phyloP scores from a whole-genome alignment of 2,113 vertebrate species.

The Labeo catla region DNA sequence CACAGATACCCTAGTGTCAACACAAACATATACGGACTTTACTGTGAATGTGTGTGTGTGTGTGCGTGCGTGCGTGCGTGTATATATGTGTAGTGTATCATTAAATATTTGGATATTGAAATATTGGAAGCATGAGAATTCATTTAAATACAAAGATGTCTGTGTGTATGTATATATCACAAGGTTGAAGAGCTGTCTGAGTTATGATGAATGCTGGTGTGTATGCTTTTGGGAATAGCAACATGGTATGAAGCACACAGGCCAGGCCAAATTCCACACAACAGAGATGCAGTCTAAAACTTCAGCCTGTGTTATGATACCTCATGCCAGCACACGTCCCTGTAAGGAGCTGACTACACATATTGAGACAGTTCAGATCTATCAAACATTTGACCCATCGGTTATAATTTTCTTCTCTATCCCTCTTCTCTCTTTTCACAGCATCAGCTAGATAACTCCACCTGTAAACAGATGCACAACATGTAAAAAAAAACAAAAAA shows the following conservation, averaged over 20 bases:
- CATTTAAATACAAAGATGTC: constrained; percentile 46
- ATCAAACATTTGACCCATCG: constrained; percentile 69
- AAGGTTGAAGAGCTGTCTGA: constrained; percentile 26
- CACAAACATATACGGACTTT: constrained; percentile 82
- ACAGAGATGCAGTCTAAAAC: constrained; percentile 18
- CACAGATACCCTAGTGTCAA: constrained; percentile 80
- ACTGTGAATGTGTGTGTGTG: constrained; percentile 71
- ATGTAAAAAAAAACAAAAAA: background rate
- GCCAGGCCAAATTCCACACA: constrained; percentile 33
- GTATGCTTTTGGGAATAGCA: constrained; percentile 44
- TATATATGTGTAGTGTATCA: constrained; percentile 67
- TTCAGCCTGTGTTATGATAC: constrained; percentile 28
- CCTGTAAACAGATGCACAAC: constrained; percentile 33
- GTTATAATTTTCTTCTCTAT: constrained; percentile 28
- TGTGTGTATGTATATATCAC: constrained; percentile 39
- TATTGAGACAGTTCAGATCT: constrained; percentile 77
- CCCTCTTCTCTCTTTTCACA: constrained; percentile 42
- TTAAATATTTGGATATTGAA: constrained; percentile 61
- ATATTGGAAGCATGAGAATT: constrained; percentile 62
- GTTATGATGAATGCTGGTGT: constrained; percentile 46
- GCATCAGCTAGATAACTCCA: constrained; percentile 52
- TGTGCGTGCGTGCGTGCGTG: background rate
- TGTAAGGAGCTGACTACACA: constrained; percentile 45
- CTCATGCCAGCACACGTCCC: constrained; percentile 27
- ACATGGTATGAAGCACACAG: constrained; percentile 32